Evolutionary conservation across 1,140 invertebrate species (phyloP).

Genomic region (Bicyclus anynana): DNA sequence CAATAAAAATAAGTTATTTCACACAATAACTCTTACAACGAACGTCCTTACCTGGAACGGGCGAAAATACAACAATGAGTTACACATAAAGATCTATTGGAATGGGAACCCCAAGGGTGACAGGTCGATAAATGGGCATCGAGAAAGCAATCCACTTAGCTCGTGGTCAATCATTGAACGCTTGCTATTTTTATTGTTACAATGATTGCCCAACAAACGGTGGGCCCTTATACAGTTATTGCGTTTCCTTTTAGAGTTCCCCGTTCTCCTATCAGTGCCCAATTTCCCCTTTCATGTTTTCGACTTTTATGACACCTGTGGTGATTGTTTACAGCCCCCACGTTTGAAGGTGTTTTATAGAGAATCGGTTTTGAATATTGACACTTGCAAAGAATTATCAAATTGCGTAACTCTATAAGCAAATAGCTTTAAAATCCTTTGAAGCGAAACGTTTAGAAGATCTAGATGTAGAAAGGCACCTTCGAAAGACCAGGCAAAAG

Average conservation of each 20-base stretch:
- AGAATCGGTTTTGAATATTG: too few relatives aligned
- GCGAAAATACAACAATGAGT: constrained; percentile 21
- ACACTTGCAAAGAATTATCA: too few relatives aligned
- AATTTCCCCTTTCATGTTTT: constrained; percentile 29
- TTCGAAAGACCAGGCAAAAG: too few relatives aligned
- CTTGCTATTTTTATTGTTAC: constrained; percentile 28
- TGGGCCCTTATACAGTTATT: constrained; percentile 20
- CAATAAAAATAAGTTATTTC: constrained; percentile 33
- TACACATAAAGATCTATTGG: constrained; percentile 22
- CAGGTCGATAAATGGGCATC: constrained; percentile 22
- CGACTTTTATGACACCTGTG: constrained; percentile 44
- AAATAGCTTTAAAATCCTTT: too few relatives aligned
- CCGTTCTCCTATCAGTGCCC: constrained; percentile 11
- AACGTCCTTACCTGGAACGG: constrained; percentile 33
- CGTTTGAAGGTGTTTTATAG: too few relatives aligned
- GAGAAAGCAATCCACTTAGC: constrained; percentile 38
- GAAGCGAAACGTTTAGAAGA: too few relatives aligned
- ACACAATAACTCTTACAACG: constrained; percentile 30
- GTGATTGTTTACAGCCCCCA: too few relatives aligned
- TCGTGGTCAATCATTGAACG: constrained; percentile 31
- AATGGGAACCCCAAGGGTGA: constrained; percentile 19
- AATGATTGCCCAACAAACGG: constrained; percentile 31
- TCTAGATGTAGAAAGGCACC: too few relatives aligned
- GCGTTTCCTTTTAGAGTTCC: constrained; percentile 8
- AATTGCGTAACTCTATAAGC: too few relatives aligned